These are phyloP conservation scores for Lasioglossum pauxillum DNA, from an alignment of 2,888 invertebrate species.

Conservation along the genomic window DNA sequence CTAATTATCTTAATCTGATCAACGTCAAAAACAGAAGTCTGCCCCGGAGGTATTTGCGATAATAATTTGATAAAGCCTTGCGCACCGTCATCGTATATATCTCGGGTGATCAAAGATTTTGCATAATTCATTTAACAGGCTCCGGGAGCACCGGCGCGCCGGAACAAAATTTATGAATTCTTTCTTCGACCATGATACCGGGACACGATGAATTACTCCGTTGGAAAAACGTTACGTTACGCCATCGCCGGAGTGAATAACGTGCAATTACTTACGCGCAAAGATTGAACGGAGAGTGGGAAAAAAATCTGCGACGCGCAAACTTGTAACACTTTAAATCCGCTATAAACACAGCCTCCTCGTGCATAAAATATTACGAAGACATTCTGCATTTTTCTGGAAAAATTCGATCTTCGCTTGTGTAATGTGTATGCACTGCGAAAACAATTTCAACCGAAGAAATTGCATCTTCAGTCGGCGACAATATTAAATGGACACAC, in stretches of 20 bases:
- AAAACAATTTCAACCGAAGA: too few relatives aligned
- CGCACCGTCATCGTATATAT: slow-evolving; percentile 15
- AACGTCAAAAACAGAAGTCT: slow-evolving; percentile 23
- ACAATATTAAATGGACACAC: too few relatives aligned
- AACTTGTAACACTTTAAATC: background rate
- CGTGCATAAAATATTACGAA: background rate
- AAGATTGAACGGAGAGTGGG: background rate
- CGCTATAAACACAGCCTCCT: background rate
- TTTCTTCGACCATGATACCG: background rate
- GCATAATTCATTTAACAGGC: slow-evolving; percentile 19
- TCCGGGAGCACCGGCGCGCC: background rate
- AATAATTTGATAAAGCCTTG: slow-evolving; percentile 25
- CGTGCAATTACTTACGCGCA: background rate
- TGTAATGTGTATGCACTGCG: background rate
- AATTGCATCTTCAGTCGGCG: too few relatives aligned
- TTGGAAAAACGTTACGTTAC: background rate
- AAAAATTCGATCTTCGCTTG: background rate
- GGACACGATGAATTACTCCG: slow-evolving; percentile 9
- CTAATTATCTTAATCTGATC: slow-evolving; percentile 27
- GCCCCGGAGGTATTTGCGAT: slow-evolving; percentile 20
- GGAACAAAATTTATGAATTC: slow-evolving; percentile 13
- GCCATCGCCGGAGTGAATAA: background rate
- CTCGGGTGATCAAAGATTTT: slow-evolving; percentile 20
- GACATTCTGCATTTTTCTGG: background rate
- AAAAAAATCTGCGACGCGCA: background rate